Evolutionary conservation across 2,797 vertebrate genomes (phyloP).

Genomic region (Notolabrus celidotus): DNA sequence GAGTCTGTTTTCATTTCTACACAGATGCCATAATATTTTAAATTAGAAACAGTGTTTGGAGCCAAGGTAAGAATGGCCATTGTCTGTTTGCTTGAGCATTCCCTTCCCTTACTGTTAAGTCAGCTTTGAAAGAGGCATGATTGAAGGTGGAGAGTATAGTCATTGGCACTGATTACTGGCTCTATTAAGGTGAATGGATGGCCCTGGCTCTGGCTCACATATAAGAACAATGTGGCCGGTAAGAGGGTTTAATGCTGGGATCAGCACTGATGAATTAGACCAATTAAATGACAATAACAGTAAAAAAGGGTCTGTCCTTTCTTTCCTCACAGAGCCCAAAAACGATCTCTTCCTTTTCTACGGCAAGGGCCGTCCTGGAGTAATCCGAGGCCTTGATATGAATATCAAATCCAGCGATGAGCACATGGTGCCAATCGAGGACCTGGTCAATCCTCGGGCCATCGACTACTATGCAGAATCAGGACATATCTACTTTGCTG

Average conservation of each 20-base stretch:
- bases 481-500: constrained; percentile 97
- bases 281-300: constrained; percentile 78
- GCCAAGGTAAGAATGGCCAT: constrained; percentile 64
- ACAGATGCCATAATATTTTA: constrained; percentile 61
- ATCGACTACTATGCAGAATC: constrained; percentile 95
- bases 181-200: constrained; percentile 82
- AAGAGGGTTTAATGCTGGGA: constrained; percentile 76
- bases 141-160: constrained; percentile 72
- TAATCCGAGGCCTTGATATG: constrained; percentile 95
- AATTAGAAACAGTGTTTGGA: constrained; percentile 53
- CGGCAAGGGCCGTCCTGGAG: constrained; percentile 96
- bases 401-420: constrained; percentile 95
- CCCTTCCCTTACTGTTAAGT: constrained; percentile 50
- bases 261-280: constrained; percentile 78
- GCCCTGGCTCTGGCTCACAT: constrained; percentile 61
- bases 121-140: constrained; percentile 64
- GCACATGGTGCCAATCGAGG: constrained; percentile 96
- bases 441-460: constrained; percentile 96
- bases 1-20: constrained; percentile 70
- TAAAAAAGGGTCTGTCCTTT: constrained; percentile 60
- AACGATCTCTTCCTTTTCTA: constrained; percentile 98
- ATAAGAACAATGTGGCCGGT: constrained; percentile 75
- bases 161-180: constrained; percentile 81
- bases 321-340: constrained; percentile 90
- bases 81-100: constrained; percentile 69